Base-by-base conservation (phyloP, 2,113 vertebrate genomes). In the Pongo pygmaeus region DNA sequence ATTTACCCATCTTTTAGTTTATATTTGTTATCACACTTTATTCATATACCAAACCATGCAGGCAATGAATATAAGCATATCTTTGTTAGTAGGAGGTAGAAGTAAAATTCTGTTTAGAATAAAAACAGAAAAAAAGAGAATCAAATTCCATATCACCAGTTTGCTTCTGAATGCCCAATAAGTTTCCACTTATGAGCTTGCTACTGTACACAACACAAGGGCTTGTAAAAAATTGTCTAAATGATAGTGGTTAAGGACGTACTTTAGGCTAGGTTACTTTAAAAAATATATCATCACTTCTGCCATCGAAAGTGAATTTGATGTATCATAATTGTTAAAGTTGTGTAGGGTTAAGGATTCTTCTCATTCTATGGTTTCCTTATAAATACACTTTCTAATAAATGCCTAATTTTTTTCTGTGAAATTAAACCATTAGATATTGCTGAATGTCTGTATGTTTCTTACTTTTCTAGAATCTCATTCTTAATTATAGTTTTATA, bases 171-270 rank as follows among this genome's bases (percentile, higher is more conserved):
- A 93, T 27, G 23, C 1, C 23, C 32, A 38, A 10, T 14, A 46
- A 7, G n/a, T 72, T 32, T 84, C 18, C 88, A 18, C 17, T 77
- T 50, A 69, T 3, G 20, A 81, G 14, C 3, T 79, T 83, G 27
- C 17, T 64, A 0, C 0, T 27, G 0, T 9, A 83, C 12, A 14
- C 17, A 70, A 72, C 8, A 20, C 23, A 80, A 43, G 48, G 79
- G 32, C 48, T 80, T 30, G 12, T 30, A 14, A n/a, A 91, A 46
- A 12, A 8, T 10, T 84, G 5, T 30, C 7, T 64, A 35, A 89
- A 14, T n/a, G 5, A 35, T 1, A 69, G 1, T 46, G 7, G 8
- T 61, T 2, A 13, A 61, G 35, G 8, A 17, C 1, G 30, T 12
- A 46, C 10, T 89, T 86, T 40, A 81, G 52, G 14, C 5, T 48